phyloP scores from a whole-genome alignment of 2,888 invertebrate genomes.

The Conomelus anceps region DNA sequence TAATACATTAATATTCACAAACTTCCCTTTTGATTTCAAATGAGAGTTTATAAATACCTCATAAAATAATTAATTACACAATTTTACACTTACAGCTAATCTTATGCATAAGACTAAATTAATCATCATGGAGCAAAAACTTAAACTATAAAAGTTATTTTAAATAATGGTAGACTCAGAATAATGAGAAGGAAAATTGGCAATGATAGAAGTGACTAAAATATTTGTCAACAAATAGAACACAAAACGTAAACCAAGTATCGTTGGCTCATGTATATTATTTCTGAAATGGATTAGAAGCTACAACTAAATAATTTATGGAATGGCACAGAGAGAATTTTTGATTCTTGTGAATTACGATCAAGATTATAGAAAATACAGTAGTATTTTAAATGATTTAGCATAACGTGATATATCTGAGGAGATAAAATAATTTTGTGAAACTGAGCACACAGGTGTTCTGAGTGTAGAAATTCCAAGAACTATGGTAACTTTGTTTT shows the following conservation, averaged over 20 bases:
- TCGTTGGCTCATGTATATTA: not conserved
- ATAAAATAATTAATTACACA: not conserved
- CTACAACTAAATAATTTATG: not conserved
- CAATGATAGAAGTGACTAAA: not conserved
- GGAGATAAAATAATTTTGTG: not conserved
- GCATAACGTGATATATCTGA: not conserved
- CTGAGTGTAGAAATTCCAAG: not conserved
- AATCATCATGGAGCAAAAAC: not conserved
- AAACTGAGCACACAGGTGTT: not conserved
- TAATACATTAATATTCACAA: constrained; percentile 4
- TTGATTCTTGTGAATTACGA: not conserved
- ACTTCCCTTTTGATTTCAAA: not conserved
- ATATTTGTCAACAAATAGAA: not conserved
- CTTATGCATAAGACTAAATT: not conserved
- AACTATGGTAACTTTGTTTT: not conserved
- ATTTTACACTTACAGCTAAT: not conserved
- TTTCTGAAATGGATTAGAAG: not conserved
- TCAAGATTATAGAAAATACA: not conserved
- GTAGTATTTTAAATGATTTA: not conserved
- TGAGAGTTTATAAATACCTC: not conserved
- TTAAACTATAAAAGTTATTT: not conserved
- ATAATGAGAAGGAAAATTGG: not conserved
- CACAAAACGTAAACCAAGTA: not conserved
- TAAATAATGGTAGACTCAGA: not conserved
- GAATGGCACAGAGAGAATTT: not conserved